These are phyloP conservation scores for Drosophila rhopaloa DNA, from an alignment of 1,140 invertebrate species.

Conservation along the genomic window DNA sequence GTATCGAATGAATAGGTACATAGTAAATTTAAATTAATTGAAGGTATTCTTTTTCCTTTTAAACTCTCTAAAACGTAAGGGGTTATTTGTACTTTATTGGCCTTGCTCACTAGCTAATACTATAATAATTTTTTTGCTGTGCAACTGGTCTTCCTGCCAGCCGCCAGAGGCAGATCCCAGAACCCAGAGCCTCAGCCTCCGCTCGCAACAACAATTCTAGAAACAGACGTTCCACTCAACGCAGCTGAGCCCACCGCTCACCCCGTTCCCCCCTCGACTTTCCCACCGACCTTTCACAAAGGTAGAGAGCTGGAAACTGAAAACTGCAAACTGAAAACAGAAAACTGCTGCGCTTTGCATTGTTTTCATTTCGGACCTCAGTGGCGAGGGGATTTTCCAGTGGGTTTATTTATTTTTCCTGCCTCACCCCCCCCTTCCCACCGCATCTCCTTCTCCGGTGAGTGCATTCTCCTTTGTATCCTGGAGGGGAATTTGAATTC, in stretches of 20 bases:
- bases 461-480: slow-evolving; percentile 46
- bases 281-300: slow-evolving; percentile 51
- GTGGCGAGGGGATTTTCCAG: slow-evolving; percentile 42
- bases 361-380: slow-evolving; percentile 70
- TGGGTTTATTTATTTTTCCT: slow-evolving; percentile 56
- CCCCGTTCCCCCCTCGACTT: slow-evolving; percentile 8
- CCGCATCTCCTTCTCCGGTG: neutral
- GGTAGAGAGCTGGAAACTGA: slow-evolving; percentile 59
- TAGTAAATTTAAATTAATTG: too few species aligned
- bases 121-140: neutral
- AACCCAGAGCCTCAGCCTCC: slow-evolving; percentile 22
- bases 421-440: neutral
- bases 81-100: too few species aligned
- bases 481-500: slow-evolving; percentile 52
- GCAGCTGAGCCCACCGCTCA: slow-evolving; percentile 61
- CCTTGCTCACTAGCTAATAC: too few species aligned
- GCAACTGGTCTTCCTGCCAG: slow-evolving; percentile 16
- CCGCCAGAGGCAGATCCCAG: slow-evolving; percentile 24
- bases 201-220: slow-evolving; percentile 69
- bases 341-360: slow-evolving; percentile 76
- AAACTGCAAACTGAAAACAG: slow-evolving; percentile 59
- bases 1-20: too few species aligned
- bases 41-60: too few species aligned
- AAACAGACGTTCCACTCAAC: slow-evolving; percentile 80
- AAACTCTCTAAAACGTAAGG: too few species aligned